Conservation (phyloP, 2,888 invertebrate genomes). For the Lamellibrachia columna region DNA sequence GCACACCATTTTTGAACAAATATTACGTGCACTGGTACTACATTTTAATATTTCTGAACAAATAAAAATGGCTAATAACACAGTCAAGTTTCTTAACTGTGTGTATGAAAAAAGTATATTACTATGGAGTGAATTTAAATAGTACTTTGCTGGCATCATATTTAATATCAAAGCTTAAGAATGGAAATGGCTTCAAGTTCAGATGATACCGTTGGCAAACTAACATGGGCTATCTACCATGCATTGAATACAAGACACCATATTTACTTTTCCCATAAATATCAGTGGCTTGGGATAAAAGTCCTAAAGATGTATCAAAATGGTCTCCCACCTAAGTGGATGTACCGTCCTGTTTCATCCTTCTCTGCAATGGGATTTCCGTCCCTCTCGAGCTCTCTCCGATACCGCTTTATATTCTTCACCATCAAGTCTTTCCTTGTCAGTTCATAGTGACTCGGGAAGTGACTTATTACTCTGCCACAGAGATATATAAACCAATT, state of each 20-base stretch:
- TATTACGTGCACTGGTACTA: background rate
- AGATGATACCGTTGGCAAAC: too few species aligned
- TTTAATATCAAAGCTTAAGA: background rate
- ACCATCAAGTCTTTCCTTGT: conserved; percentile 95
- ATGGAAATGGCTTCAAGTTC: background rate
- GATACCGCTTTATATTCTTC: conserved; percentile 93
- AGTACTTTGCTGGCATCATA: background rate
- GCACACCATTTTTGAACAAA: too few species aligned
- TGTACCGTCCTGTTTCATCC: conserved; percentile 71
- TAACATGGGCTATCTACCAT: too few species aligned
- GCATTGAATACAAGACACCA: background rate
- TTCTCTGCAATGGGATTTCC: conserved; percentile 87
- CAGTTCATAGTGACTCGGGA: conserved; percentile 94
- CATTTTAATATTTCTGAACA: background rate
- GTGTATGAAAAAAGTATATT: background rate
- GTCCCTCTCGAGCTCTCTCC: conserved; percentile 91
- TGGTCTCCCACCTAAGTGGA: conserved; percentile 60
- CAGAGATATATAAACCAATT: conserved; percentile 19
- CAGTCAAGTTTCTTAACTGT: background rate
- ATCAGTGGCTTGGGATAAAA: background rate
- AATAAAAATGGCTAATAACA: background rate
- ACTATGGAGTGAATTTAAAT: background rate
- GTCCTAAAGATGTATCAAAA: background rate
- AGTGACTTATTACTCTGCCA: conserved; percentile 88
- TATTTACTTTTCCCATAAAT: background rate